phyloP scores from a whole-genome alignment of 2,888 invertebrate genomes.

The Steromphala cineraria region DNA sequence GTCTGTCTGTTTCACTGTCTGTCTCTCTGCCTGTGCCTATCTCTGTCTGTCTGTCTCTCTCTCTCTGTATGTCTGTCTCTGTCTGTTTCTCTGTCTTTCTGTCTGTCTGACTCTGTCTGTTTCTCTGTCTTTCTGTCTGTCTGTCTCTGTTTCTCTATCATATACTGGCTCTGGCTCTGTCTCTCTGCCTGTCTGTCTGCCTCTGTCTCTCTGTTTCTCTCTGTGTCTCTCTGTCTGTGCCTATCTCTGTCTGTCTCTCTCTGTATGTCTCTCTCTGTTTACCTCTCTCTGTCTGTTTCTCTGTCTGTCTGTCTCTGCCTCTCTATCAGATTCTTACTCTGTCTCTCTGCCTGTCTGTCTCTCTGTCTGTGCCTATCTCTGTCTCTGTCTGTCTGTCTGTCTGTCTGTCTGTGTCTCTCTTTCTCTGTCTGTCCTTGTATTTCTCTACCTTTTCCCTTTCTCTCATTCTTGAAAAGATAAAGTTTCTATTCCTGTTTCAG shows the following conservation, averaged over 20 bases:
- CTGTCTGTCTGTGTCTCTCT: slow-evolving; percentile 25
- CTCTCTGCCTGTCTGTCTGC: no score
- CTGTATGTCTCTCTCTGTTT: neutral
- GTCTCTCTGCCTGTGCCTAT: neutral
- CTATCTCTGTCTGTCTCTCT: neutral
- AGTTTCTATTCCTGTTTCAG: no score
- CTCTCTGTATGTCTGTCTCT: no score
- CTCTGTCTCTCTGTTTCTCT: no score
- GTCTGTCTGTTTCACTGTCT: neutral
- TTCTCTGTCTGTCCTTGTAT: slow-evolving; percentile 23
- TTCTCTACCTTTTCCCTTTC: neutral
- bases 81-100: no score
- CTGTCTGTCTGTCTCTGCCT: slow-evolving; percentile 16
- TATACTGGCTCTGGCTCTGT: no score
- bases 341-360: slow-evolving; percentile 9
- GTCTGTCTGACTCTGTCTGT: neutral
- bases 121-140: neutral
- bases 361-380: neutral
- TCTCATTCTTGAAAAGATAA: neutral
- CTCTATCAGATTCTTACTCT: slow-evolving; percentile 19
- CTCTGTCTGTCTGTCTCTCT: no score
- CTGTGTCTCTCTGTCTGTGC: neutral
- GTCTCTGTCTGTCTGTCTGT: slow-evolving; percentile 23
- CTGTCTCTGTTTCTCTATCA: no score
- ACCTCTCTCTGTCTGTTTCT: slow-evolving; percentile 16